Percentiles rank a stretch among this genome's conserved stretches.
These are phyloP conservation scores for Xestia rhomboidea DNA, from an alignment of 2,888 invertebrate genomes.

Conservation along the genomic window DNA sequence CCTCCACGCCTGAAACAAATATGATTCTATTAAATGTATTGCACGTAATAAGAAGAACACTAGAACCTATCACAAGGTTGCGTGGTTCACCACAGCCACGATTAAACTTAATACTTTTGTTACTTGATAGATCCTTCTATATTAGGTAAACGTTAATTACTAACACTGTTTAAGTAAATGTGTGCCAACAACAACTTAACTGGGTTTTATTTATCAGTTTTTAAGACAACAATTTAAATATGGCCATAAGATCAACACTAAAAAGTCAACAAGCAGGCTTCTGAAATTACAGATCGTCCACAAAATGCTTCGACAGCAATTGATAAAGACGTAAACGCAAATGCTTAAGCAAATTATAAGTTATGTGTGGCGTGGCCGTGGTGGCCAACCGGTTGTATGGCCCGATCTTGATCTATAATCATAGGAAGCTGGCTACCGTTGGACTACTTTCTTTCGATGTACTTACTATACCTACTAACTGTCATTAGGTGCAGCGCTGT, in stretches of 20 bases:
- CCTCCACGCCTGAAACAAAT: conserved; percentile 80
- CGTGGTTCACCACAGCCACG: conserved; percentile 47
- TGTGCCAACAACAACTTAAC: neutral
- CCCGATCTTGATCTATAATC: conserved; percentile 77
- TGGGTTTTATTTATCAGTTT: neutral
- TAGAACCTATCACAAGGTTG: conserved; percentile 50
- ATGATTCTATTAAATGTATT: conserved; percentile 20
- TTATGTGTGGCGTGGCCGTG: conserved; percentile 53
- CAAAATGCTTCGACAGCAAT: conserved; percentile 19
- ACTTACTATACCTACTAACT: conserved; percentile 47
- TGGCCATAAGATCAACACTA: neutral
- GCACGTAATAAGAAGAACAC: conserved; percentile 11
- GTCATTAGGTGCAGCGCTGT: conserved; percentile 34
- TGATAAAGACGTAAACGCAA: conserved; percentile 56
- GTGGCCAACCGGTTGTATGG: conserved; percentile 72
- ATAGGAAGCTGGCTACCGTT: conserved; percentile 78
- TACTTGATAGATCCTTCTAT: conserved; percentile 26
- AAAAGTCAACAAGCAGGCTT: neutral
- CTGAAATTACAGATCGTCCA: conserved; percentile 8
- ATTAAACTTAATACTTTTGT: conserved; percentile 12
- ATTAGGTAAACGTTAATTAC: neutral
- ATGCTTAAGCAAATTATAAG: conserved; percentile 66
- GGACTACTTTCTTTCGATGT: conserved; percentile 76
- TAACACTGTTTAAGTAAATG: neutral
- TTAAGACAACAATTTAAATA: neutral